A percentile compares a stretch with the other conserved stretches of the same genome.
Conservation (phyloP, 2,113 vertebrate species). For the Suricata suricatta region DNA sequence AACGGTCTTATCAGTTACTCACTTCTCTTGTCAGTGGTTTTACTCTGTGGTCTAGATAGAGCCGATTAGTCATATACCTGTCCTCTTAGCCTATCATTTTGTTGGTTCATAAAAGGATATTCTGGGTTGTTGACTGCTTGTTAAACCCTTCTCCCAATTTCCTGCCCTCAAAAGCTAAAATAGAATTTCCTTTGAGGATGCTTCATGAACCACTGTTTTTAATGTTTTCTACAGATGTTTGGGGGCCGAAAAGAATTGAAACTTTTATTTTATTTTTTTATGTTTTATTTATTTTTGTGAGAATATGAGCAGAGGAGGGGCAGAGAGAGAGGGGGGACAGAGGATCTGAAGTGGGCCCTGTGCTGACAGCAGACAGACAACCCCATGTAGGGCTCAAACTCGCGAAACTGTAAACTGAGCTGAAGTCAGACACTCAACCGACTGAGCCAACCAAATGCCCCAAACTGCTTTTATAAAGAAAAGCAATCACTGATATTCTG, state of each 20-base stretch:
- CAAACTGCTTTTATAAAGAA: background rate
- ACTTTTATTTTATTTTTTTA: background rate
- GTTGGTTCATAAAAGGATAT: background rate
- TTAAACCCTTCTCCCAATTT: background rate
- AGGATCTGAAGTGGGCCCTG: too few relatives aligned
- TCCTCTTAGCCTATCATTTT: background rate
- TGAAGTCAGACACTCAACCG: too few relatives aligned
- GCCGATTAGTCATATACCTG: background rate
- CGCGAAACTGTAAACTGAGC: too few relatives aligned
- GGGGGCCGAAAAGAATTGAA: background rate
- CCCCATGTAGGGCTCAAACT: too few relatives aligned
- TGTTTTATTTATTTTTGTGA: too few relatives aligned
- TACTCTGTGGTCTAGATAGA: background rate
- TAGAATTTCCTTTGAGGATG: background rate
- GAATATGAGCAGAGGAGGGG: too few relatives aligned
- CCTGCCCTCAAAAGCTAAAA: background rate
- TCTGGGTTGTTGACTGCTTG: background rate
- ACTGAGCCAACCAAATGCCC: too few relatives aligned
- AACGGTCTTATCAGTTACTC: background rate
- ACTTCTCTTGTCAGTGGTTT: constrained; percentile 26
- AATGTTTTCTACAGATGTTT: constrained; percentile 30
- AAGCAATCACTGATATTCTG: background rate
- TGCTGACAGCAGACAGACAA: too few relatives aligned
- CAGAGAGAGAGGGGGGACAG: too few relatives aligned
- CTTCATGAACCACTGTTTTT: background rate